These are phyloP conservation scores for Eleutherodactylus coqui DNA, from an alignment of 2,797 vertebrate species.

Conservation along the genomic window DNA sequence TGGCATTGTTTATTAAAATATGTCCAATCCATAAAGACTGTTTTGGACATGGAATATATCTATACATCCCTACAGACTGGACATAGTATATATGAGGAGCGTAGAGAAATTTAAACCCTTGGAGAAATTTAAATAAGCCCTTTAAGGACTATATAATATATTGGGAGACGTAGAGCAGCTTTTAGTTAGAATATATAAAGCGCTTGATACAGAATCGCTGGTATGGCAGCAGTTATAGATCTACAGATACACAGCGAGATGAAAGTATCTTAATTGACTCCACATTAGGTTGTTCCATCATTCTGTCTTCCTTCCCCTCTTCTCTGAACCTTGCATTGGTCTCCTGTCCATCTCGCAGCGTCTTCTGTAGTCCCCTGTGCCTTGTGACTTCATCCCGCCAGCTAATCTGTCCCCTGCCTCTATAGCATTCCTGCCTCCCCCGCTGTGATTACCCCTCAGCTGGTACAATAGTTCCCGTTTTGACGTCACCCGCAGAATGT, in stretches of 20 bases:
- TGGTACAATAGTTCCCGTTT: conserved; percentile 47
- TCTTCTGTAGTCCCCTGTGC: neutral
- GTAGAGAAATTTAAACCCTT: no score
- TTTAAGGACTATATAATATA: no score
- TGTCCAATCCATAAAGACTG: neutral
- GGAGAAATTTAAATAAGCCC: no score
- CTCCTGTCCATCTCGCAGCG: neutral
- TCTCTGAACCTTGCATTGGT: neutral
- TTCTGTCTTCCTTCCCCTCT: neutral
- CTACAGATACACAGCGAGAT: neutral
- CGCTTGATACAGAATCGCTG: no score
- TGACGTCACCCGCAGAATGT: conserved; percentile 53
- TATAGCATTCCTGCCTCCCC: conserved; percentile 13
- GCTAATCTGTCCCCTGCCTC: neutral
- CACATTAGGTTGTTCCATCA: neutral
- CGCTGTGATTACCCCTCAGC: conserved; percentile 4
- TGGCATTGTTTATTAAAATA: no score
- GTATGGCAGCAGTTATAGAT: neutral
- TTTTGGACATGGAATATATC: neutral
- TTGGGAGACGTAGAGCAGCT: no score
- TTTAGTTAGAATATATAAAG: no score
- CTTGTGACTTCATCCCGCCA: neutral
- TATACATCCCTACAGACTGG: neutral
- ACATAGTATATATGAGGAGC: neutral
- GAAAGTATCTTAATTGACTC: neutral